Conservation (phyloP, 2,888 invertebrate species). For the Ptilodon capucinus region DNA sequence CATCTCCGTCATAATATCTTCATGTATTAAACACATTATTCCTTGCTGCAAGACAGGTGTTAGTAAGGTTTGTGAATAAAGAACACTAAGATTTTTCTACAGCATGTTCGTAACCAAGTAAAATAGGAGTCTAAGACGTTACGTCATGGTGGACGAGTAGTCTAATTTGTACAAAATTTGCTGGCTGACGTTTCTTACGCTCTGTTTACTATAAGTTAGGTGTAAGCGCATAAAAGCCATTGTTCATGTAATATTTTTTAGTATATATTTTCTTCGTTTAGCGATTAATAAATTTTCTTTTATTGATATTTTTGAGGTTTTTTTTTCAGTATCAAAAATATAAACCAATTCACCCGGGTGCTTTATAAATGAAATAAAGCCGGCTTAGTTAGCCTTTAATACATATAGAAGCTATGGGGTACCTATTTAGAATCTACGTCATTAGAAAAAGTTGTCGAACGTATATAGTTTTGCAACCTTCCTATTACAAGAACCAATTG, state of each 20-base stretch:
- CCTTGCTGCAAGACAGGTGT: no score
- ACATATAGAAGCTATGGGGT: no score
- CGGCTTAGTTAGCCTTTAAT: no score
- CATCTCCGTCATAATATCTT: no score
- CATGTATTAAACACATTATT: no score
- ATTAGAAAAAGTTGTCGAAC: no score
- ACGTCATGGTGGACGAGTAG: conserved; percentile 11
- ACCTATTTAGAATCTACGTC: no score
- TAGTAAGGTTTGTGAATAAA: no score
- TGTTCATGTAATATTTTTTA: conserved; percentile 70
- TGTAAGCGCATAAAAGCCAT: conserved; percentile 68
- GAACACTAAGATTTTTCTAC: no score
- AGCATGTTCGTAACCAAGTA: not conserved
- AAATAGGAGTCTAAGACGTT: conserved; percentile 2
- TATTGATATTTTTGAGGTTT: conserved; percentile 50
- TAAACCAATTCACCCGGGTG: no score
- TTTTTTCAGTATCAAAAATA: not conserved
- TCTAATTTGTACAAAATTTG: conserved; percentile 33
- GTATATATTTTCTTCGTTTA: conserved; percentile 67
- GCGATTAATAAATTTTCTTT: conserved; percentile 73
- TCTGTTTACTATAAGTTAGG: conserved; percentile 40
- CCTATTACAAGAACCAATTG: conserved; percentile 14
- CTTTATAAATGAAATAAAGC: no score
- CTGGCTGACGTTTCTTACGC: conserved; percentile 26
- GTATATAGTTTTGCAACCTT: not conserved